Evolutionary conservation across 2,113 vertebrate species (phyloP).

Genomic region (Cyphomyrus plagiostoma): DNA sequence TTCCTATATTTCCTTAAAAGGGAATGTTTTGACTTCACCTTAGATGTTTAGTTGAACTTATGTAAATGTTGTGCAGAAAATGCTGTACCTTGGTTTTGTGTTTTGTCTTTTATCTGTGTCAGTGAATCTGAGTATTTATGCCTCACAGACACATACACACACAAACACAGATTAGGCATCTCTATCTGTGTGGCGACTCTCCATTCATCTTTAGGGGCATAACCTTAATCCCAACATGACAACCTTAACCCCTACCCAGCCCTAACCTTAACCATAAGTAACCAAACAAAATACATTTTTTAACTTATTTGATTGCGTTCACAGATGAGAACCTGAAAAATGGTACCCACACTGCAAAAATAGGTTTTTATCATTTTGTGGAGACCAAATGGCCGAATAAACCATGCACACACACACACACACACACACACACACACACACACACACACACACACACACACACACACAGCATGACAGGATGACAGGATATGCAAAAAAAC

Average conservation of each 20-base stretch:
- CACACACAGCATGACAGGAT: too few relatives aligned
- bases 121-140: constrained; percentile 1
- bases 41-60: background rate
- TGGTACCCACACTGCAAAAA: too few relatives aligned
- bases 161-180: background rate
- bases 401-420: too few relatives aligned
- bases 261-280: background rate
- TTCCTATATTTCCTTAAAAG: background rate
- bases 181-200: background rate
- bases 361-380: too few relatives aligned
- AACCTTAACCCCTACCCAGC: background rate
- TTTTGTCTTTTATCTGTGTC: background rate
- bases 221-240: background rate
- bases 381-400: too few relatives aligned
- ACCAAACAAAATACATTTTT: background rate
- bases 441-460: too few relatives aligned
- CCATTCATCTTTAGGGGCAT: background rate
- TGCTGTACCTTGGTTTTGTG: constrained; percentile 9
- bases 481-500: too few relatives aligned
- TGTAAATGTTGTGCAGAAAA: background rate
- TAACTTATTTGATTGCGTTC: too few relatives aligned
- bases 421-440: too few relatives aligned
- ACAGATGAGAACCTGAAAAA: too few relatives aligned
- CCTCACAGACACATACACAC: background rate
- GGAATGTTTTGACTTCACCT: constrained; percentile 6